These are phyloP conservation scores for Columba janthina DNA, from an alignment of 2,113 vertebrate species.

Conservation along the genomic window DNA sequence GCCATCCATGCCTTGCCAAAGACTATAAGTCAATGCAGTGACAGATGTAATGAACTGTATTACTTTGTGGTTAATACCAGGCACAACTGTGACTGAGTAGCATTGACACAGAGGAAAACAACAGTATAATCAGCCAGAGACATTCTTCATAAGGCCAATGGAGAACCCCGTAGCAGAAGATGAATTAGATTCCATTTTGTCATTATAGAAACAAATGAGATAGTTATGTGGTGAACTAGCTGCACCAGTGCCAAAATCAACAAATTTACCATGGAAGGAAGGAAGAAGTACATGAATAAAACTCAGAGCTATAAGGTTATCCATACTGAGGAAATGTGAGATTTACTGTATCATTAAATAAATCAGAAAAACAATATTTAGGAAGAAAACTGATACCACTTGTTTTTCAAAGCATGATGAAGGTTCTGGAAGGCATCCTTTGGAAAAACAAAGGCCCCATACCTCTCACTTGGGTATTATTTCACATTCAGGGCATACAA, in stretches of 20 bases:
- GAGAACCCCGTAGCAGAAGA: neutral
- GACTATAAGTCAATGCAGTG: neutral
- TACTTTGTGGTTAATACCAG: neutral
- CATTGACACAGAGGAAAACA: neutral
- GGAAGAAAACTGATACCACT: neutral
- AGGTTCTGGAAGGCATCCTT: neutral
- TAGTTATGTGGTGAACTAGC: neutral
- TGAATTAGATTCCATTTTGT: neutral
- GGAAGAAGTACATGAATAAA: neutral
- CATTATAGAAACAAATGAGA: neutral
- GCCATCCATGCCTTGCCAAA: neutral
- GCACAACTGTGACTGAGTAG: neutral
- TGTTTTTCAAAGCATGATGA: neutral
- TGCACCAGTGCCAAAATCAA: neutral
- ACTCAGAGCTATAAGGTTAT: neutral
- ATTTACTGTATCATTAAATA: neutral
- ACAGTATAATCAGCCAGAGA: neutral
- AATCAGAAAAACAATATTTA: neutral
- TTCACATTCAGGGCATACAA: neutral
- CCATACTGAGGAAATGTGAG: neutral
- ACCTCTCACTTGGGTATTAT: neutral
- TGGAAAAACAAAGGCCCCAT: neutral
- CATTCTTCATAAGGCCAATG: neutral
- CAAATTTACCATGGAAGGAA: neutral
- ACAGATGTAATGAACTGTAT: neutral